Evolutionary conservation across 2,113 vertebrate genomes (phyloP), one percentile per base, ranked within the genome.

Genomic region (Oreochromis niloticus): DNA sequence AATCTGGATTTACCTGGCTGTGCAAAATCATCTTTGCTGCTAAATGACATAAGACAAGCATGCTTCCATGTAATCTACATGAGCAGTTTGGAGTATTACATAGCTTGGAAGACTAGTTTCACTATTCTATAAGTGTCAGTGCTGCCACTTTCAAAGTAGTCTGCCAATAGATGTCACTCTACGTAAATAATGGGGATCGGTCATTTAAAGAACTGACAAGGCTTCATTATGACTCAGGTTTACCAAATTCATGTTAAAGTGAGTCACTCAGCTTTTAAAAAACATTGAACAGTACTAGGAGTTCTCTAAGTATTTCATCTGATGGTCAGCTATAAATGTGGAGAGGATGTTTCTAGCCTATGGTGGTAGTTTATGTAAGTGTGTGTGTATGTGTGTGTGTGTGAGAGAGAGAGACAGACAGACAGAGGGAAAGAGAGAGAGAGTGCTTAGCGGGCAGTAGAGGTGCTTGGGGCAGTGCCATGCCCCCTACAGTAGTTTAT

Each of bases 401-500:
- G 27, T 13, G 22, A 0, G 59, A 0, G 10, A 10, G 39, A 48
- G 0, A 75, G 24, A 75, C 6, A 50, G 86, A 95, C 7, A 43
- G 13, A 46, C 14, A 48, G 9, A 48, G 41, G 22, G 22, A 46
- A 27, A 27, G 2, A 32, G 46, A 50, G 43, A 78, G 73, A 78
- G 89, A 95, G 86, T 95, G 94, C 94, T 96, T 95, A 95, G 92
- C 86, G 94, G 94, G 95, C 94, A 95, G 93, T 93, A 89, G 93
- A 91, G 95, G 93, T 94, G 94, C 93, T 96, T 96, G 94, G 95
- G 94, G 94, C 95, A 95, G 93, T 94, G 95, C 95, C 94, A 95
- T 95, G 96, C 96, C 96, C 96, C 95, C 96, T 95, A 88, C 94
- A 96, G 96, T 96, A 97, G 95, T 96, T 97, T 96, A 96, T 97